Evolutionary conservation across 2,888 invertebrate species (phyloP), one percentile per base, ranked within the genome.

Genomic region (Drosophila ezoana): DNA sequence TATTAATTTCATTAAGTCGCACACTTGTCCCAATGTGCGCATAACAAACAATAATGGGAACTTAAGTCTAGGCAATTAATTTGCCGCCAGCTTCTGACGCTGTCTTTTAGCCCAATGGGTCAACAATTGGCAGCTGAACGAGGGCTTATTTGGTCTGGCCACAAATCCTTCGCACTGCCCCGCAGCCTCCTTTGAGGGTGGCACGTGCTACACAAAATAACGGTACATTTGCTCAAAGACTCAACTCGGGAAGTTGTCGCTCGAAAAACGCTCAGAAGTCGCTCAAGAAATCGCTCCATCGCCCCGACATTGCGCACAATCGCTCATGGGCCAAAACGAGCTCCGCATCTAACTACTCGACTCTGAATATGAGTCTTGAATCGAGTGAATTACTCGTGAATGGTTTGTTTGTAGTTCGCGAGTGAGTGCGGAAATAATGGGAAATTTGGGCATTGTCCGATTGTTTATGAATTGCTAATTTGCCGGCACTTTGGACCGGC

Each of bases 401-500:
- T 8, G 23, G 23, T 8, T 23, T 8, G 23, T 23, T 23, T 23
- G 6, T 6, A 1, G 8, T 8, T 28, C 28, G 28, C 8, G 1
- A 8, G 14, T 14, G 60, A 70, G 68, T 48, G 45, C 9, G 2
- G 8, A 32, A 72, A 75, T 63, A 77, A 8, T 10, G 73, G 63
- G 62, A 58, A 66, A 63, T 60, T 49, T 14, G 4, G 37, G 37
- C 14, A 33, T 38, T 48, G 14, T 54, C 16, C 33, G 18, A n/a
- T 28, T 73, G 76, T 76, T 73, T 69, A 75, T 59, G 56, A 61
- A 54, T 76, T 70, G 69, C 69, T 47, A 71, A 70, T 62, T 56
- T 59, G 56, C 56, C 58, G 72, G 66, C 60, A 60, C 48, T 63
- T 56, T 48, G 41, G 18, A 16, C 48, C 10, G 32, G 14, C 37